A percentile compares a stretch with the other conserved stretches of the same genome.
phyloP scores from a whole-genome alignment of 1,140 invertebrate genomes.

The Copidosoma floridanum region DNA sequence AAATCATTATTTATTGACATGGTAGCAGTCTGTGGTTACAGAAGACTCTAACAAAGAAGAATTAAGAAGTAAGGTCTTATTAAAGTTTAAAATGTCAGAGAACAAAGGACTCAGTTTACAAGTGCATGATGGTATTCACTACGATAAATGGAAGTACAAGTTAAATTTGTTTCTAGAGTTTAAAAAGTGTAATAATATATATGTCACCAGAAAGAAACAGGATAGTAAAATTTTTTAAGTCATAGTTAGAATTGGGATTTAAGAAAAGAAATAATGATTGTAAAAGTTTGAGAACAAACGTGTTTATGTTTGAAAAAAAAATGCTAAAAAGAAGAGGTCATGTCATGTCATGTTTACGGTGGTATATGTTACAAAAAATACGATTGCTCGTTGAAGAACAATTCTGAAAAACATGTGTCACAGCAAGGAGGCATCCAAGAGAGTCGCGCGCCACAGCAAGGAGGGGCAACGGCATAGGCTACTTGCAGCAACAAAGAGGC shows the following conservation, averaged over 20 bases:
- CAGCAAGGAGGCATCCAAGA: neutral
- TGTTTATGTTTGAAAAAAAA: no score
- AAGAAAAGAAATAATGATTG: slow-evolving; percentile 18
- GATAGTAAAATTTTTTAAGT: slow-evolving; percentile 27
- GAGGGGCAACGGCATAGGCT: slow-evolving; percentile 26
- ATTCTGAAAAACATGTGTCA: no score
- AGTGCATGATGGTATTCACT: slow-evolving; percentile 22
- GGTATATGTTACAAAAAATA: no score
- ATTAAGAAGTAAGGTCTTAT: no score
- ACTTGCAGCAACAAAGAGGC: no score
- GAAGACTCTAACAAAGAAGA: no score
- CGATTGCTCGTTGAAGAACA: no score
- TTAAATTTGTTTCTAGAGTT: slow-evolving; percentile 23
- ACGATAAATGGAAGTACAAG: slow-evolving; percentile 26
- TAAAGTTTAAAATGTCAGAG: neutral
- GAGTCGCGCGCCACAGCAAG: neutral
- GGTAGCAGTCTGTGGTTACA: no score
- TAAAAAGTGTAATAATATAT: slow-evolving; percentile 26
- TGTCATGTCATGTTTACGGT: no score
- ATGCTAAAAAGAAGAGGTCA: no score
- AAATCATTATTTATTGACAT: no score
- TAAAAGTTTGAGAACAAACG: neutral
- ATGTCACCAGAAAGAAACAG: slow-evolving; percentile 17
- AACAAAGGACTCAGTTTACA: slow-evolving; percentile 20
- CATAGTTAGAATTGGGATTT: slow-evolving; percentile 26